These are phyloP conservation scores for Pogonomyrmex californicus DNA, from an alignment of 1,140 invertebrate genomes.

Conservation along the genomic window DNA sequence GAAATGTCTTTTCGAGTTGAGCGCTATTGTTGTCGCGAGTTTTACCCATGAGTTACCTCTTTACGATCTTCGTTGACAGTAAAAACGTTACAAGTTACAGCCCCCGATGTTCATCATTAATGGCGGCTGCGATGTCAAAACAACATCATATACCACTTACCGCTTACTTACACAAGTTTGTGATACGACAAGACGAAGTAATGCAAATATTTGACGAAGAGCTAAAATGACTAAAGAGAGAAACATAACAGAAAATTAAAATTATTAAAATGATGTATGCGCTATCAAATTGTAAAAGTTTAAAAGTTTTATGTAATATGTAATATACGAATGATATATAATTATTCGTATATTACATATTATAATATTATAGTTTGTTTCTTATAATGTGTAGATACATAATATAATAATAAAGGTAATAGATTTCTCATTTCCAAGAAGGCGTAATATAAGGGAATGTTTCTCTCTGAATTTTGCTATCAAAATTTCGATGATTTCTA, in stretches of 20 bases:
- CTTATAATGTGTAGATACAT: neutral
- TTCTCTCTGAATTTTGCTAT: neutral
- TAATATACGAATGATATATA: neutral
- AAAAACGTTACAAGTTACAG: conserved; percentile 28
- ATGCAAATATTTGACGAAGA: neutral
- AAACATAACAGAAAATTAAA: neutral
- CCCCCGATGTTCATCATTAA: conserved; percentile 13
- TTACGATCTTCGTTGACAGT: conserved; percentile 11
- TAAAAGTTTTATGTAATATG: neutral
- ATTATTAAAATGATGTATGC: neutral
- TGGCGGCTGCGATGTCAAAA: conserved; percentile 7
- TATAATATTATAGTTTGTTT: neutral
- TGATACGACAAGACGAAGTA: too few species aligned
- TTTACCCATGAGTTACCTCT: conserved; percentile 10
- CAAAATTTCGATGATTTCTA: neutral
- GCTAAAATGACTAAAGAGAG: neutral
- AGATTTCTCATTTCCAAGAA: neutral
- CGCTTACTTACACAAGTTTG: neutral
- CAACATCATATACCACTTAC: conserved; percentile 7
- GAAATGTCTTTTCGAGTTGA: neutral
- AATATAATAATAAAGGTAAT: conserved; percentile 1
- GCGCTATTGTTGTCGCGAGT: neutral
- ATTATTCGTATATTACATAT: neutral
- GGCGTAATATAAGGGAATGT: neutral
- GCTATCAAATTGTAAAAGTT: neutral